A percentile compares a stretch with the other conserved stretches of the same genome.
Conservation (phyloP, 2,888 invertebrate species). For the Erebia ligea region DNA sequence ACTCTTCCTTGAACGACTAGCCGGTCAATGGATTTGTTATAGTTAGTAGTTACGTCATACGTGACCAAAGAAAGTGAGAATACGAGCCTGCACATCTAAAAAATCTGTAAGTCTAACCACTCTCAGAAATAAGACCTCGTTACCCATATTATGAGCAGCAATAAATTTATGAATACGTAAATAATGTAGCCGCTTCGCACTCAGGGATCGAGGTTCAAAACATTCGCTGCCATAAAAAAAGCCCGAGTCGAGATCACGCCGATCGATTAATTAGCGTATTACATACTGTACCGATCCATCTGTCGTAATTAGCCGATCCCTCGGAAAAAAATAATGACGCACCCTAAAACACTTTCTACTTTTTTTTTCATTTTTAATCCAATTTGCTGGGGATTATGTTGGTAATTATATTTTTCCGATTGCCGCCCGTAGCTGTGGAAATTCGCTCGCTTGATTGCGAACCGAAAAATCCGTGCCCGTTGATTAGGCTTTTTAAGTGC, state of each 20-base stretch:
- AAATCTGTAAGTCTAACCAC: neutral
- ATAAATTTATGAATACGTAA: slow-evolving; percentile 14
- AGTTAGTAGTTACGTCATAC: no score
- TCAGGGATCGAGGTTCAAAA: slow-evolving; percentile 38
- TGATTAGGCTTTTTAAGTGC: slow-evolving; percentile 72
- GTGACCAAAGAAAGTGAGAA: no score
- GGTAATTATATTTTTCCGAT: slow-evolving; percentile 84
- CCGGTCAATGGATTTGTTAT: no score
- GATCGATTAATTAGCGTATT: slow-evolving; percentile 82
- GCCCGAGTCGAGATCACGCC: slow-evolving; percentile 56
- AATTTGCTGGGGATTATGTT: slow-evolving; percentile 83
- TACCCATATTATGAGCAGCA: neutral
- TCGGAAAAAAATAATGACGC: slow-evolving; percentile 81
- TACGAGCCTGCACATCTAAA: no score
- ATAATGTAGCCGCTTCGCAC: slow-evolving; percentile 28
- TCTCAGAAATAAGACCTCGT: neutral
- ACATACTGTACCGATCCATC: slow-evolving; percentile 80
- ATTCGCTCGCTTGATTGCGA: slow-evolving; percentile 76
- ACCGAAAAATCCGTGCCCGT: slow-evolving; percentile 65
- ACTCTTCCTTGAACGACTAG: no score
- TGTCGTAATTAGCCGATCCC: slow-evolving; percentile 81
- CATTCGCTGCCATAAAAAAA: slow-evolving; percentile 56
- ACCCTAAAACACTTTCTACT: slow-evolving; percentile 80
- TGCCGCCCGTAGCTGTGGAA: slow-evolving; percentile 70
- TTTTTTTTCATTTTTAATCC: slow-evolving; percentile 82